Evolutionary conservation across 2,797 vertebrate genomes (phyloP), one percentile per base, ranked within the genome.

Genomic region (Erpetoichthys calabaricus): DNA sequence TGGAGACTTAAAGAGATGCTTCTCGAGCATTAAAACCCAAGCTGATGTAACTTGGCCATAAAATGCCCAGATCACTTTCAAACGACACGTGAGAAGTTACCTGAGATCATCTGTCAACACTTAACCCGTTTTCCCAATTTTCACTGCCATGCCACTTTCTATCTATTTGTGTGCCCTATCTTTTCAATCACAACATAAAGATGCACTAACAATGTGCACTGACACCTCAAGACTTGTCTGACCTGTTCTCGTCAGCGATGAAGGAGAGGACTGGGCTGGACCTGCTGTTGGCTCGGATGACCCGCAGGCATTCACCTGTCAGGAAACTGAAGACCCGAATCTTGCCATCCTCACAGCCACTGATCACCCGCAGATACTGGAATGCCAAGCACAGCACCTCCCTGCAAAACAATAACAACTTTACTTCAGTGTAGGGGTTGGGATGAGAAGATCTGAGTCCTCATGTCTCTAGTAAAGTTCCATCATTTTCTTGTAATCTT

Each of bases 311-410:
- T 41, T 74, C 80, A 4, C 92, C 90, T 0, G 73, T 85, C 60
- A 94, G 75, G 66, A 91, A 87, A 64, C 79, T 88, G 59, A 95
- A 94, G 44, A 96, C 75, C 2, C 89, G 80, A 57, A 96, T 86
- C 71, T 83, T 91, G 51, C 92, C 91, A 0, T 98, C 93, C 1
- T 65, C 77, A 44, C 92, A 94, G 64, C 87, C 88, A 0, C 85
- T 97, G 68, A 95, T 59, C 44, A 94, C 83, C n/a, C 90, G 70
- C 50, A 98, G 90, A 68, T 82, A 93, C 51, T 81, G 62, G 10
- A 91, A 78, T 5, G 76, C 75, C 71, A 96, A 60, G 1, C 85
- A 79, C 42, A 78, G 75, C 0, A 97, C 90, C 63, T 84, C 89
- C 77, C 93, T 98, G 67, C 62, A 46, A n/a, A 64, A 57, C 55